Base-by-base conservation (phyloP, 2,888 invertebrate species). In the Emesis russula region DNA sequence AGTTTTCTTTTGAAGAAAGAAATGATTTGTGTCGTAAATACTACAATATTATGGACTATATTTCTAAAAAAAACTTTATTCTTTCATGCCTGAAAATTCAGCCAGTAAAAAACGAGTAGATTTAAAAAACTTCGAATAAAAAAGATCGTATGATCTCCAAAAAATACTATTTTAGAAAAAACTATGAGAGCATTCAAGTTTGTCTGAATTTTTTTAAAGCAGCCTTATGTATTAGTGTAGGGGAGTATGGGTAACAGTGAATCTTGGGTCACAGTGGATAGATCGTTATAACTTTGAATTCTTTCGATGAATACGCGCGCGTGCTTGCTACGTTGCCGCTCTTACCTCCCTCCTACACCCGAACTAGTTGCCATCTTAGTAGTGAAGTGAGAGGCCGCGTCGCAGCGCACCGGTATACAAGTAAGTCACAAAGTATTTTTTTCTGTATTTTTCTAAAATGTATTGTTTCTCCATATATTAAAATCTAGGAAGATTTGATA, bases 161-260 rank as follows among this genome's bases (percentile, higher is more conserved):
- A 25, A 25, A 25, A 25, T 25, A 25, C 25, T 25, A 25, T 25
- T 25, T 25, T 25, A 25, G 25, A 25, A 25, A 25, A 25, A 25
- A 25, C 25, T 1, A 25, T 25, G 0, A 25, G 25, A 25, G 25
- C 25, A 25, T 25, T 25, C 25, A 25, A 25, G 25, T 25, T 25
- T 25, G 1, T 25, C 25, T 25, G 25, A 25, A 1, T 25, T 25
- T 1, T 25, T 25, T 25, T 25, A 25, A 25, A 25, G 1, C 25
- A 25, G 1, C 25, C 25, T 25, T 25, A 25, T 25, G 25, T 25
- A 25, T 25, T 25, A 25, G 25, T 25, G 15, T 58, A n/a, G n/a
- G 58, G 58, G 58, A 58, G n/a, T 7, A 13, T 63, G 58, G 58
- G 58, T 63, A 63, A 63, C 58, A 63, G 58, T 63, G n/a, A 13